These are phyloP conservation scores for Atrichornis clamosus DNA, from an alignment of 2,113 vertebrate genomes.

Conservation along the genomic window DNA sequence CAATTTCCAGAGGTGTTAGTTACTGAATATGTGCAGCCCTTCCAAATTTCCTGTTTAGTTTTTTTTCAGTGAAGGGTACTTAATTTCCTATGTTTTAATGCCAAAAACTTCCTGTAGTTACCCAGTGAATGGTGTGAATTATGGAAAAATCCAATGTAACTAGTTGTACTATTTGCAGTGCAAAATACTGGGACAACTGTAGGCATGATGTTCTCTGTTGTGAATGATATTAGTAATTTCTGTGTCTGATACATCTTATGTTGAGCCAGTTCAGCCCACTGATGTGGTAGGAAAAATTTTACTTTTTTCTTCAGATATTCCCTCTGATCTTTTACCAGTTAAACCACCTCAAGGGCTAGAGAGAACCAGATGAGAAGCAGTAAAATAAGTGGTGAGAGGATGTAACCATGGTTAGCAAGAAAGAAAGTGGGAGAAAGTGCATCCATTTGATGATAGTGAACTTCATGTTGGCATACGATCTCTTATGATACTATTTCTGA, in stretches of 20 bases:
- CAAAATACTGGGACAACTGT: not conserved
- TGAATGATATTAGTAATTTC: not conserved
- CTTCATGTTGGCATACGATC: not conserved
- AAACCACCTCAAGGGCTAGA: not conserved
- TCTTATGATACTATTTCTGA: not conserved
- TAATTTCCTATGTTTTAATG: not conserved
- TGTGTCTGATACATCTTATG: not conserved
- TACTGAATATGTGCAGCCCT: not conserved
- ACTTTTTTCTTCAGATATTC: not conserved
- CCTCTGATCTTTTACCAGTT: not conserved
- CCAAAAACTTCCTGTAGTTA: not conserved
- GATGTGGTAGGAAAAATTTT: not conserved
- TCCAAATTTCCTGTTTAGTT: not conserved
- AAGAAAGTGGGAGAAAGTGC: not conserved
- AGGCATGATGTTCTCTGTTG: not conserved
- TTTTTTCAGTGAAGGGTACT: not conserved
- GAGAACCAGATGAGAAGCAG: not conserved
- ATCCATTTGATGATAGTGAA: not conserved
- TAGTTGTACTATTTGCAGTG: not conserved
- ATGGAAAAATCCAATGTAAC: not conserved
- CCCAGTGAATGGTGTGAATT: not conserved
- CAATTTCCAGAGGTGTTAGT: not conserved
- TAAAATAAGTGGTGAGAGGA: not conserved
- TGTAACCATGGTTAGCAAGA: not conserved
- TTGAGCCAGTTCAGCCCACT: not conserved